Evolutionary conservation across 2,113 vertebrate genomes (phyloP), one percentile per base, ranked within the genome.

Genomic region (Tupaia tana): DNA sequence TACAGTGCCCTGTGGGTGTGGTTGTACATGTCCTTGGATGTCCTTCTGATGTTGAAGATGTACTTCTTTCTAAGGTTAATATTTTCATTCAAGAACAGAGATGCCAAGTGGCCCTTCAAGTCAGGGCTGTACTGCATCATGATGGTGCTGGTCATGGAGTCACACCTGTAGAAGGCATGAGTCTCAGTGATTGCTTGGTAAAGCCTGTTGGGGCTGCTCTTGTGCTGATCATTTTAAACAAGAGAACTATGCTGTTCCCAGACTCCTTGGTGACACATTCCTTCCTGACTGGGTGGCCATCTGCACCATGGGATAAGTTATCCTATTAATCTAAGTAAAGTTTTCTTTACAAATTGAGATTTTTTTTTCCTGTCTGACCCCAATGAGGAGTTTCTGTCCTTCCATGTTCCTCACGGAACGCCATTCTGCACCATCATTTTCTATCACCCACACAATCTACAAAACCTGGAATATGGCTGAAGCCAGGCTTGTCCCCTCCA

Each of bases 81-180:
- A 97, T 99, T 99, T 97, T 99, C 99, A 71, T 99, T 99, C 95
- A 99, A 99, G 97, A 99, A 99, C 1, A 99, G 98, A 7, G 99
- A 99, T 0, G 99, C 99, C 64, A 99, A 97, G 98, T 99, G 99
- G 63, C 99, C 99, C 96, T 99, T 99, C 95, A 99, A 98, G 97
- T 99, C 99, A 82, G 99, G 98, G 96, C 99, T 99, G 80, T 99
- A 99, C 96, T 99, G 99, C 99, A 99, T 99, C 99, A 99, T 99
- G 97, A 99, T 99, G 0, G 99, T 99, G 15, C 98, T 99, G 20
- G 99, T 99, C 64, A 99, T 99, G 0, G 99, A 99, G 98, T 99
- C 99, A 81, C 99, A 99, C 98, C 99, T 99, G 98, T 99, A 99
- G 98, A 99, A 99, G 3, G 99, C 99, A 27, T 99, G 99, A 0